phyloP scores from a whole-genome alignment of 2,888 invertebrate genomes.

The Hydrotaea cyrtoneurina region DNA sequence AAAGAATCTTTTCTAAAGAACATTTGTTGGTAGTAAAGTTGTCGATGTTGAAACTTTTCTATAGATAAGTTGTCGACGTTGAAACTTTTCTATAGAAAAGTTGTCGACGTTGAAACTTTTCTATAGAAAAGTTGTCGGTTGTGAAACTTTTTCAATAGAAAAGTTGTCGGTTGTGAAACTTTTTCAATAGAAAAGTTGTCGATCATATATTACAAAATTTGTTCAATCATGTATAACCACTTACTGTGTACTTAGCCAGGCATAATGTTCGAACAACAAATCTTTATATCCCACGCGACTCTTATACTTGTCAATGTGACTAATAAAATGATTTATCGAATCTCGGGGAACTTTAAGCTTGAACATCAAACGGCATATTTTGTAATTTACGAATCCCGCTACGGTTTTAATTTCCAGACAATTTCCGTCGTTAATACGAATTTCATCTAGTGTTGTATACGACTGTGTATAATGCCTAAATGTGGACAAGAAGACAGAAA shows the following conservation, averaged over 20 bases:
- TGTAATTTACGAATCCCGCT: slow-evolving; percentile 97
- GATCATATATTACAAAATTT: too few relatives aligned
- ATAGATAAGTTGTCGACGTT: too few relatives aligned
- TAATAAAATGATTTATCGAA: slow-evolving; percentile 95
- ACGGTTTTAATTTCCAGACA: slow-evolving; percentile 95
- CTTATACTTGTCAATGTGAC: slow-evolving; percentile 95
- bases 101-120: not conserved
- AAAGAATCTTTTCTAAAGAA: too few relatives aligned
- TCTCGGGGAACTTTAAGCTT: slow-evolving; percentile 94
- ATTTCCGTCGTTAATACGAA: slow-evolving; percentile 94
- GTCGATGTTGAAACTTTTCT: too few relatives aligned
- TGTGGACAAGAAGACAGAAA: slow-evolving; percentile 9
- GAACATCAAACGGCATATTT: slow-evolving; percentile 95
- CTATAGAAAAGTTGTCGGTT: not conserved
- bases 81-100: not conserved
- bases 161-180: too few relatives aligned
- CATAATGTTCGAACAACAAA: slow-evolving; percentile 95
- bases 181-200: too few relatives aligned
- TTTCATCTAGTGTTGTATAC: slow-evolving; percentile 93
- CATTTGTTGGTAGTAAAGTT: too few relatives aligned
- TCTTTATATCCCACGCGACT: slow-evolving; percentile 90
- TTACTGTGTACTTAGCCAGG: slow-evolving; percentile 97
- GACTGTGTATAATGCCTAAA: slow-evolving; percentile 91
- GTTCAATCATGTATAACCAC: too few relatives aligned
- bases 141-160: too few relatives aligned